Conservation (phyloP, 2,797 vertebrate genomes). For the Hafferia zeledoni region DNA sequence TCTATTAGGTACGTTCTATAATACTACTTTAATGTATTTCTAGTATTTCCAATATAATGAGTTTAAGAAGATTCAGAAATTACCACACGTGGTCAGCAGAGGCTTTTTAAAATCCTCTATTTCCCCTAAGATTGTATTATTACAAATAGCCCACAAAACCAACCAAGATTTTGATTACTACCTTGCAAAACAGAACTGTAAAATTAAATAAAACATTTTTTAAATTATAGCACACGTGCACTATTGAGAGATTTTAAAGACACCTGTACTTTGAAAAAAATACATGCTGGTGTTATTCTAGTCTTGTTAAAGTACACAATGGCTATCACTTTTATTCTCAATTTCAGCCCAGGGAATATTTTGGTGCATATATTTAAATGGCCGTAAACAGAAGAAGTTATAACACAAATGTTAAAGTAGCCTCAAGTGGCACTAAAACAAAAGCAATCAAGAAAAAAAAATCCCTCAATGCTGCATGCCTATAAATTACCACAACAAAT, state of each 20-base stretch:
- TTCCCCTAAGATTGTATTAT: slow-evolving; percentile 18
- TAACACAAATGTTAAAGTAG: neutral
- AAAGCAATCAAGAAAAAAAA: neutral
- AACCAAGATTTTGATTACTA: slow-evolving; percentile 25
- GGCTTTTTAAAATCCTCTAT: neutral
- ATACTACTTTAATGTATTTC: neutral
- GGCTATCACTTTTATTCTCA: neutral
- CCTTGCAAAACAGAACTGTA: slow-evolving; percentile 35
- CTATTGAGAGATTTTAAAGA: slow-evolving; percentile 4
- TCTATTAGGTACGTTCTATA: neutral
- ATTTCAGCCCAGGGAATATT: neutral
- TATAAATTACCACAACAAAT: slow-evolving; percentile 15
- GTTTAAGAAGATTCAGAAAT: slow-evolving; percentile 5
- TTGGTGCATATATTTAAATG: neutral
- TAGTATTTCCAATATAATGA: neutral
- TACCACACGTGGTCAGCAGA: slow-evolving; percentile 8
- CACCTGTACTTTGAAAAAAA: neutral
- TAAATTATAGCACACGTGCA: neutral
- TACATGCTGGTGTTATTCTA: neutral
- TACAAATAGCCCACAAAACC: slow-evolving; percentile 42
- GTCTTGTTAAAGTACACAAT: neutral
- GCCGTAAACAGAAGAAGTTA: neutral
- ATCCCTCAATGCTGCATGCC: neutral
- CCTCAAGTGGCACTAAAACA: neutral
- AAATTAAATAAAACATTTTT: slow-evolving; percentile 24